Percentiles rank a stretch among this genome's conserved stretches.
phyloP scores from a whole-genome alignment of 2,797 vertebrate species.

The Pogoniulus pusillus region DNA sequence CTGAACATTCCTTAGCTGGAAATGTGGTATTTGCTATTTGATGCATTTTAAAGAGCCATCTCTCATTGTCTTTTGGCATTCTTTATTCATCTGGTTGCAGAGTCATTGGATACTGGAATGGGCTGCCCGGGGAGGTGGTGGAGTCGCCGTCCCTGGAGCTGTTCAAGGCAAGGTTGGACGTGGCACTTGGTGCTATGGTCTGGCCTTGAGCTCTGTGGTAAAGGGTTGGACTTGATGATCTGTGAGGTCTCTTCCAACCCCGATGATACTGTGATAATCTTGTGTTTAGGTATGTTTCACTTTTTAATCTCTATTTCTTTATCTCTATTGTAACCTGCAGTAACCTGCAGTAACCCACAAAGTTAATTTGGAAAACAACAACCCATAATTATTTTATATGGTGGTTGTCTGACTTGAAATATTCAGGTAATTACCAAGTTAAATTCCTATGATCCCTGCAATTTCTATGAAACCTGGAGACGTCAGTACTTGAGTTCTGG shows the following conservation, averaged over 20 bases:
- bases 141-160: too few relatives aligned
- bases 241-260: too few relatives aligned
- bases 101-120: too few relatives aligned
- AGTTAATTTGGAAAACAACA: slow-evolving; percentile 73
- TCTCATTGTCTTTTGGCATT: background rate
- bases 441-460: slow-evolving; percentile 80
- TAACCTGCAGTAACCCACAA: slow-evolving; percentile 55
- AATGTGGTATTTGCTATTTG: background rate
- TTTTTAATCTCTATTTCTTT: background rate
- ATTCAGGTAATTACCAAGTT: slow-evolving; percentile 78
- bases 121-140: too few relatives aligned
- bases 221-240: too few relatives aligned
- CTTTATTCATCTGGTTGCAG: background rate
- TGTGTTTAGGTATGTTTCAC: background rate
- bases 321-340: slow-evolving; percentile 24
- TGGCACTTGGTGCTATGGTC: too few relatives aligned
- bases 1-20: background rate
- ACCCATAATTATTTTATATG: slow-evolving; percentile 77
- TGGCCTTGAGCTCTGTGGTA: too few relatives aligned
- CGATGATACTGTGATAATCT: too few relatives aligned
- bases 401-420: slow-evolving; percentile 75
- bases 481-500: slow-evolving; percentile 67
- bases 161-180: too few relatives aligned
- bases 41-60: background rate
- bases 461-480: slow-evolving; percentile 75